Evolutionary conservation across 2,113 vertebrate genomes (phyloP).

Genomic region (Chionis minor): DNA sequence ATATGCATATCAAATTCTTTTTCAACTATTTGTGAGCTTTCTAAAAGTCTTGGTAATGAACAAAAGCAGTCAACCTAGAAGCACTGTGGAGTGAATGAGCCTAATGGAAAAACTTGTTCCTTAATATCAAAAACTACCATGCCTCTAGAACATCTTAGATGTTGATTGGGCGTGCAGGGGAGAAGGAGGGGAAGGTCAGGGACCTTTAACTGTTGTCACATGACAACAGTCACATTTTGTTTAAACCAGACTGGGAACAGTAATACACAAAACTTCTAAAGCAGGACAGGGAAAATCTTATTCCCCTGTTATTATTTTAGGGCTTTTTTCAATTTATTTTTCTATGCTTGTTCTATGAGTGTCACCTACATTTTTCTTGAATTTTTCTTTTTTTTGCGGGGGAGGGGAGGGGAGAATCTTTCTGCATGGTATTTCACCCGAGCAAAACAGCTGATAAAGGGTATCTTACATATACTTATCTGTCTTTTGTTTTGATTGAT

Average conservation of each 20-base stretch:
- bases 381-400: background rate
- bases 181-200: background rate
- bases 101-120: background rate
- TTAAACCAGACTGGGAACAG: background rate
- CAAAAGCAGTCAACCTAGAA: background rate
- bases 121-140: background rate
- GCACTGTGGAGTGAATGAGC: background rate
- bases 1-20: background rate
- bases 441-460: background rate
- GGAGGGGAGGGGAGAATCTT: background rate
- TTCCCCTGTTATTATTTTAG: background rate
- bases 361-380: background rate
- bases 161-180: background rate
- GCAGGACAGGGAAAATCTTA: background rate
- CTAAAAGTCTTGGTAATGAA: background rate
- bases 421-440: background rate
- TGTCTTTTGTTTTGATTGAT: background rate
- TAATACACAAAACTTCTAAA: background rate
- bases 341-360: background rate
- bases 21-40: background rate
- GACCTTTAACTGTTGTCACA: background rate
- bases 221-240: background rate
- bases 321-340: background rate
- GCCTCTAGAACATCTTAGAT: background rate
- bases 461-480: background rate